Evolutionary conservation across 2,888 invertebrate genomes (phyloP), one percentile per base, ranked within the genome.

Genomic region (Drosophila algonquin): DNA sequence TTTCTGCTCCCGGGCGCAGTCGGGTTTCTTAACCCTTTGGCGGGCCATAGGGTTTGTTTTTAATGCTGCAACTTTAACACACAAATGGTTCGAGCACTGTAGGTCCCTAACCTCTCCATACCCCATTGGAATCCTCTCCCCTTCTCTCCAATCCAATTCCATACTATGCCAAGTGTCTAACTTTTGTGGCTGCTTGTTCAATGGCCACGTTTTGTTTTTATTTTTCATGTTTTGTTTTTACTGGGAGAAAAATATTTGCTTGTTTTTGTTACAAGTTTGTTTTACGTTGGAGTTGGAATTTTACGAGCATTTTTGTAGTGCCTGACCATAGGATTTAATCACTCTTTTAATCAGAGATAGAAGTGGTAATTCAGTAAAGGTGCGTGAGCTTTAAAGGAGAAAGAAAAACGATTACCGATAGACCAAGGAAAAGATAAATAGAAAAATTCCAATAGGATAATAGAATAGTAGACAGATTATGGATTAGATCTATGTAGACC

Each of bases 21-120:
- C 9, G 35, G 46, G 48, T 45, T 61, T 30, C 60, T 69, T 80
- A 88, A 83, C 89, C 89, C 88, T 62, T 82, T 61, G 81, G 63
- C 63, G 44, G 57, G 55, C 67, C 48, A 63, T 18, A 40, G 58
- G 72, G 45, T 54, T 64, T 52, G 53, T 18, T 71, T 80, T 80
- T 78, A 82, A 87, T 89, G 73, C 73, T 68, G 67, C 57, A 87
- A 83, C 87, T 87, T 81, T 67, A 79, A 76, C 73, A 73, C 67
- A 60, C 56, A 63, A 70, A 64, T 69, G 60, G 51, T 67, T 69
- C 60, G 56, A 73, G 57, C 72, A 53, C 54, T 57, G 63, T 60
- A 51, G 70, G 70, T 35, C 27, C 21, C 12, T 5, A 7, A 18
- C 7, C 50, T 21, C 61, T n/a, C 44, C n/a, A 10, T 14, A 27